Evolutionary conservation across 2,888 invertebrate species (phyloP), one percentile per base, ranked within the genome.

Genomic region (Coelopa pilipes): DNA sequence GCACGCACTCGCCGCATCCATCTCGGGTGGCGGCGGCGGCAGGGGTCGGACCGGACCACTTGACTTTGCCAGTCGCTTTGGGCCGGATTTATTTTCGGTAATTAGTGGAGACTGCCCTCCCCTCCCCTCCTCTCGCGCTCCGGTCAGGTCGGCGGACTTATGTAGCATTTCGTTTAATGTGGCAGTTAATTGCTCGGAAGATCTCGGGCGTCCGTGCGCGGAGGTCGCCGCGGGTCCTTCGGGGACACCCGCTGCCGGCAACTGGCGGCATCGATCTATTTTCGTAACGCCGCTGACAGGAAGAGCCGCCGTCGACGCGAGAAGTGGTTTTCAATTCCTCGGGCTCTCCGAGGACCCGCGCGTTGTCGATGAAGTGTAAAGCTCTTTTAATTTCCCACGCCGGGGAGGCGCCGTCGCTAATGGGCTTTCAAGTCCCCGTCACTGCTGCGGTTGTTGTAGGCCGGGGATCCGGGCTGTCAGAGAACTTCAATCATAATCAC

Each of bases 111-210:
- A 21, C 19, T 59, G n/a, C 1, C 17, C 55, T 55, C 55, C 13
- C 24, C 12, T 59, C 12, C 19, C 21, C 11, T 11, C 53, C 13
- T 11, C 5, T 21, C 57, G 24, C 0, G 19, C 57, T 4, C 57
- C 11, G 9, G 17, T 13, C 15, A 55, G 24, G 21, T 21, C 21
- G 11, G 2, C 9, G 9, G 24, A 59, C 21, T 59, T 21, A 24
- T 59, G 13, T 11, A 59, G 57, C 57, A 59, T 59, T 59, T 59
- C 13, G 24, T 21, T 24, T 59, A 12, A 59, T 59, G 57, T 19
- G 12, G 19, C 57, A 59, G 21, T 59, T 59, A 59, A 59, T 59
- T 59, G 57, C 24, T 59, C 57, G 57, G 24, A 59, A 59, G 24
- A 59, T 10, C n/a, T 1, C n/a, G 9, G 21, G 13, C 24, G 17